Base-by-base conservation (phyloP, 2,888 invertebrate species). In the Drosophila affinis region DNA sequence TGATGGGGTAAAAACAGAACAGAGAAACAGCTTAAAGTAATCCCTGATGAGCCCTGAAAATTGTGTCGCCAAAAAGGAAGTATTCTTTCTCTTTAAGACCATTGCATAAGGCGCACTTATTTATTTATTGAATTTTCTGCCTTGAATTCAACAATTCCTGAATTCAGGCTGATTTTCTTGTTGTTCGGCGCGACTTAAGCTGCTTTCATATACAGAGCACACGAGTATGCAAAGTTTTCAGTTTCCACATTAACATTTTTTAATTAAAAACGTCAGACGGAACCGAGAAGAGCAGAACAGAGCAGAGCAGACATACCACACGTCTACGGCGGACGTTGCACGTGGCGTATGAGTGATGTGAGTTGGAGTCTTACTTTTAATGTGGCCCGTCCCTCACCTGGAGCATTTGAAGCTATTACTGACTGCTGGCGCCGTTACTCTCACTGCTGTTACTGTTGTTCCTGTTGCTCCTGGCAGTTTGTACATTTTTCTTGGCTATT, bases 261-360 rank as follows among this genome's bases (percentile, higher is more conserved):
- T 83, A 87, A 83, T 87, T 87, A 84, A 87, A 87, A 80, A 80
- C 56, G 65, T 63, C 69, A 57, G 29, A 32, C 53, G 48, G 44
- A 57, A 58, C 17, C 46, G 60, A 58, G 61, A 54, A 44, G 65
- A 44, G 45, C 14, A 49, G 65, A 39, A 39, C 12, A 12, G 34
- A 14, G 46, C 45, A 54, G 21, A n/a, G 32, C 12, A 32, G n/a
- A 6, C 24, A 45, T 39, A 59, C 51, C 51, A 47, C 45, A 18
- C 29, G 46, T 46, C 46, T 27, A 24, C 32, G 27, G 21, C 62
- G 48, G 9, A 56, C 49, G 73, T 46, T 64, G 75, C 74, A 81
- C 71, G 51, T 75, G 72, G 85, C 83, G 82, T 75, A 81, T 87
- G 83, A 79, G 85, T 79, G 79, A 84, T 84, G 77, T 56, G 58